A percentile compares a stretch with the other conserved stretches of the same genome.
Conservation (phyloP, 2,797 vertebrate genomes). For the Yasuhikotakia modesta region DNA sequence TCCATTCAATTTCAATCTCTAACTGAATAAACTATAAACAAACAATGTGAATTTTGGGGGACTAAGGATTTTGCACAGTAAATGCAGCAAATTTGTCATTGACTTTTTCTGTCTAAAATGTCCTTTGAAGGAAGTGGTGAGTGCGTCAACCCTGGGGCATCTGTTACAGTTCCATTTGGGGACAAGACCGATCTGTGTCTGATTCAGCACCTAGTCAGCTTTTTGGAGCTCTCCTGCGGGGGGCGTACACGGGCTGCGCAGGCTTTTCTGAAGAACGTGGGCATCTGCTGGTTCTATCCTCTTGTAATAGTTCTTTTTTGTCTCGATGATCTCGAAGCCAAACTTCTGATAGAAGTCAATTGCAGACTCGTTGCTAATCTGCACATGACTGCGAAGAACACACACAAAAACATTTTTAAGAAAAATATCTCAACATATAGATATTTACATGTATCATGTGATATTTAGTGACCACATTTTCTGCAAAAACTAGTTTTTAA, state of each 20-base stretch:
- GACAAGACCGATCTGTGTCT: slow-evolving; percentile 84
- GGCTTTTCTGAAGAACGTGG: slow-evolving; percentile 98
- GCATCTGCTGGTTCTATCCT: slow-evolving; percentile 99
- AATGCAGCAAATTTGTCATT: slow-evolving; percentile 77
- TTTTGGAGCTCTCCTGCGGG: slow-evolving; percentile 93
- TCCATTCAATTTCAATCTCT: slow-evolving; percentile 67
- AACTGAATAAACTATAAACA: slow-evolving; percentile 54
- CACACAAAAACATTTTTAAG: neutral
- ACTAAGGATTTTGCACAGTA: slow-evolving; percentile 72
- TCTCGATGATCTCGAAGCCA: slow-evolving; percentile 98
- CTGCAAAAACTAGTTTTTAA: neutral
- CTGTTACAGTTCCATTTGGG: slow-evolving; percentile 82
- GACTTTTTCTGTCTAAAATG: slow-evolving; percentile 79
- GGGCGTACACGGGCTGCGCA: slow-evolving; percentile 88
- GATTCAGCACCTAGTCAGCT: slow-evolving; percentile 82
- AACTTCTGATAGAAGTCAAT: slow-evolving; percentile 99
- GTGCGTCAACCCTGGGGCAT: slow-evolving; percentile 76
- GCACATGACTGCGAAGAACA: slow-evolving; percentile 86
- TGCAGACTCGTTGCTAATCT: slow-evolving; percentile 99
- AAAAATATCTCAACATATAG: neutral
- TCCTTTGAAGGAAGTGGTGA: slow-evolving; percentile 82
- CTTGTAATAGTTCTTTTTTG: slow-evolving; percentile 99
- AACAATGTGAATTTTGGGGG: slow-evolving; percentile 67
- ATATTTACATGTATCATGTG: neutral
- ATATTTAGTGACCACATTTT: neutral